phyloP scores from a whole-genome alignment of 1,140 invertebrate genomes.

The Spodoptera litura region DNA sequence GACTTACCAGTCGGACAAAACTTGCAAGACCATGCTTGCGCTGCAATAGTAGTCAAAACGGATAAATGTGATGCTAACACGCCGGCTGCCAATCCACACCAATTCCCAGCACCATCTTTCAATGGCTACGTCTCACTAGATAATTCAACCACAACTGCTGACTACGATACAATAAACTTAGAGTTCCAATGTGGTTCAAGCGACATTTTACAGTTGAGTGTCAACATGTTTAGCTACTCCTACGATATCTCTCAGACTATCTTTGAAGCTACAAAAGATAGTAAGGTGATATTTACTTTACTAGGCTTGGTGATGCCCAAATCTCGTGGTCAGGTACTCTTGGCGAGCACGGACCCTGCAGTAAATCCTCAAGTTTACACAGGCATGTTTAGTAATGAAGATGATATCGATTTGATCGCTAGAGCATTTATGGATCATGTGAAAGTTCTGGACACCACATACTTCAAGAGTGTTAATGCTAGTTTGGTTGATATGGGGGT shows the following conservation, averaged over 20 bases:
- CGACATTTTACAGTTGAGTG: slow-evolving; percentile 11
- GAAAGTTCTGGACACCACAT: neutral
- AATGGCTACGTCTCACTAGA: slow-evolving; percentile 1
- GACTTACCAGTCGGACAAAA: slow-evolving; percentile 39
- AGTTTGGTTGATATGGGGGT: neutral
- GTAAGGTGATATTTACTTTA: slow-evolving; percentile 44
- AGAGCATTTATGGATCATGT: neutral
- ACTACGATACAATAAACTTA: slow-evolving; percentile 7
- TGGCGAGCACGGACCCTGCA: slow-evolving; percentile 50
- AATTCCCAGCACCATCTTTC: slow-evolving; percentile 25
- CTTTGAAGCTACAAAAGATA: slow-evolving; percentile 34
- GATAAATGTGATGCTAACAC: neutral
- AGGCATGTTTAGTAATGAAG: slow-evolving; percentile 44
- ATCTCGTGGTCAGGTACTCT: slow-evolving; percentile 51
- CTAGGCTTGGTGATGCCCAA: slow-evolving; percentile 51
- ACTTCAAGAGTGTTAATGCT: neutral
- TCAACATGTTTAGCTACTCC: slow-evolving; percentile 25
- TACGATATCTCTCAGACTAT: slow-evolving; percentile 49
- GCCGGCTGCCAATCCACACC: neutral
- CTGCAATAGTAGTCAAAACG: neutral
- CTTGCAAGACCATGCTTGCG: slow-evolving; percentile 22
- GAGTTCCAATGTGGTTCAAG: slow-evolving; percentile 5
- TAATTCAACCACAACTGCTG: neutral
- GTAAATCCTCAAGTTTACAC: slow-evolving; percentile 48
- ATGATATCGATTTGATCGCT: slow-evolving; percentile 49